Evolutionary conservation across 30 jellyfish, hydroid and myxozoan species (phyloP).

Genomic region (Aurelia coerulea): DNA sequence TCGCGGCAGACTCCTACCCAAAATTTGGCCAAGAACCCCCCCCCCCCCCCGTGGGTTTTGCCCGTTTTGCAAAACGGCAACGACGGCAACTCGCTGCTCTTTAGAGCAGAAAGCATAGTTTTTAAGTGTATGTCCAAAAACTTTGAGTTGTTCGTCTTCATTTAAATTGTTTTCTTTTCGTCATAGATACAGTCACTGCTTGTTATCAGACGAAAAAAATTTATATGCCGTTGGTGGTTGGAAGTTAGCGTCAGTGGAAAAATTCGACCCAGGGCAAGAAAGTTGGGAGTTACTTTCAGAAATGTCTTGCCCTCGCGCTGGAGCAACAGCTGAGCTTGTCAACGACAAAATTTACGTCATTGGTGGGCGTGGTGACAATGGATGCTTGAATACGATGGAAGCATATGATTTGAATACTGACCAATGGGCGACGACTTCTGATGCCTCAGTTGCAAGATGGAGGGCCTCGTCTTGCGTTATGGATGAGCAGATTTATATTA

Average conservation of each 20-base stretch:
- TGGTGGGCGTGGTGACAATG: slow-evolving; percentile 89
- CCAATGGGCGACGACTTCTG: slow-evolving; percentile 50
- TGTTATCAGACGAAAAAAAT: slow-evolving; percentile 65
- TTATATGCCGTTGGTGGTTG: slow-evolving; percentile 95
- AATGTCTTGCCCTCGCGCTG: slow-evolving; percentile 87
- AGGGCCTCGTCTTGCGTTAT: slow-evolving; percentile 75
- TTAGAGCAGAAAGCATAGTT: no score
- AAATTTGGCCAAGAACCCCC: no score
- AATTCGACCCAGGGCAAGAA: slow-evolving; percentile 40
- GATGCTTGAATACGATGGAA: slow-evolving; percentile 81
- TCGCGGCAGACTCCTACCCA: no score
- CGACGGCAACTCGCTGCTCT: no score
- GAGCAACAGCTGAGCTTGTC: slow-evolving; percentile 75
- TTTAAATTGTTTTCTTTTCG: not conserved
- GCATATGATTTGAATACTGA: slow-evolving; percentile 58
- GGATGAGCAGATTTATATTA: slow-evolving; percentile 55
- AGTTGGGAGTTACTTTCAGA: slow-evolving; percentile 77
- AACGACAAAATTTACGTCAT: slow-evolving; percentile 72
- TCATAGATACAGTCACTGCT: slow-evolving; percentile 78
- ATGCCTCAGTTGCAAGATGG: slow-evolving; percentile 86
- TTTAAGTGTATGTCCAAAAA: no score
- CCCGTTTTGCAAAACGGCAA: no score
- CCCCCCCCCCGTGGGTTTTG: no score
- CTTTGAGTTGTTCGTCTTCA: not conserved
- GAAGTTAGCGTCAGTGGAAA: slow-evolving; percentile 80